Base-by-base conservation (phyloP, 2,888 invertebrate genomes). In the Thereva unica region DNA sequence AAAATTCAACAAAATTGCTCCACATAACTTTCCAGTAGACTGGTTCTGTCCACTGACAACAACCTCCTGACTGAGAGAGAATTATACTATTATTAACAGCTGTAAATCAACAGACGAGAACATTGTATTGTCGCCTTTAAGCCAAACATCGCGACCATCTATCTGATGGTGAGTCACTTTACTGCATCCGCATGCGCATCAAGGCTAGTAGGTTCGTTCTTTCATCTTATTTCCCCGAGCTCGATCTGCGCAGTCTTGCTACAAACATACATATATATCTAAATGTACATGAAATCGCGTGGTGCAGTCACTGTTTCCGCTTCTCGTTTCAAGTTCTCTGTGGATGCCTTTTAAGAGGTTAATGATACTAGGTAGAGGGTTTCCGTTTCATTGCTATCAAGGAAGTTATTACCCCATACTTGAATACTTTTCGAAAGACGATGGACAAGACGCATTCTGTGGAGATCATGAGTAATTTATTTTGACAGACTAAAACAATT, bases 121-220 rank as follows among this genome's bases (percentile, higher is more conserved):
- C 37, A 10, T 53, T 37, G 10, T 53, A 23, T 53, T 37, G 53
- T 53, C 53, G 53, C 8, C 38, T 53, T 40, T 10, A 37, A 7
- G n/a, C 53, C 5, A 38, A 9, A 12, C 37, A 53, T 40, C 38
- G 38, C n/a, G 8, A 7, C 38, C 35, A 38, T 53, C 53, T 40
- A 40, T 53, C 53, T 10, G 23, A 7, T 37, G 23, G 23, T 23
- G 53, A 53, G 40, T 53, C 38, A 53, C 53, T 53, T 40, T 6
- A 53, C 53, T 38, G 53, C 53, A 53, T 53, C 53, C 53, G 53
- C 53, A 53, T 53, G 53, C 53, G 53, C 53, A 53, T 53, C 53
- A 53, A 53, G 53, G 53, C 53, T 53, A 53, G 53, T 53, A 40
- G 53, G 53, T 40, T 53, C 38, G 23, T 38, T 53, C 38, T 40